Conservation (phyloP, 2,113 vertebrate species). For the Oreotrochilus melanogaster region DNA sequence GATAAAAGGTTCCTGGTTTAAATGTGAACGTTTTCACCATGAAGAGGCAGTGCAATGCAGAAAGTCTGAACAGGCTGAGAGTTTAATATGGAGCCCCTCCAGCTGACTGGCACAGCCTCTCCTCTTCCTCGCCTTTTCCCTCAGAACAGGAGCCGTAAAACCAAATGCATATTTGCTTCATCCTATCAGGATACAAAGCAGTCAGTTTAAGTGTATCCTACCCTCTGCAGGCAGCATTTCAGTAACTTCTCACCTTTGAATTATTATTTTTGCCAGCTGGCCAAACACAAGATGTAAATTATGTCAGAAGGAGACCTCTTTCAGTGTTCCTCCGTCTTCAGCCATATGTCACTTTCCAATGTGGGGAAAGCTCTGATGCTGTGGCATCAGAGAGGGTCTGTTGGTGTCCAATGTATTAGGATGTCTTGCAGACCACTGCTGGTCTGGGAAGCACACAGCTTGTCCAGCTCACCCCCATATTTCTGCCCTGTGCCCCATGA, state of each 20-base stretch:
- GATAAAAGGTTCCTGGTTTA: constrained; percentile 43
- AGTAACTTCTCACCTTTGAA: neutral
- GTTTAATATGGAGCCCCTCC: neutral
- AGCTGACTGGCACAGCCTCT: neutral
- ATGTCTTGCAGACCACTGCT: neutral
- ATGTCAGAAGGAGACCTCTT: no score
- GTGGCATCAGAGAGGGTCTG: neutral
- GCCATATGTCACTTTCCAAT: fast-evolving
- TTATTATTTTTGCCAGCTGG: neutral
- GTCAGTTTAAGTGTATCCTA: neutral
- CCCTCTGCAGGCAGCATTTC: neutral
- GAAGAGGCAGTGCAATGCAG: constrained; percentile 11
- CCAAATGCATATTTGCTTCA: neutral
- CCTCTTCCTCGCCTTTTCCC: neutral
- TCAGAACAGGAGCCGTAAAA: fast-evolving
- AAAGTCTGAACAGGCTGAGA: neutral
- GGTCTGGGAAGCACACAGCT: neutral
- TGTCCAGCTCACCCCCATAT: neutral
- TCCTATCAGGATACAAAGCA: neutral
- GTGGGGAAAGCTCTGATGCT: neutral
- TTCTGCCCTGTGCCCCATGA: neutral
- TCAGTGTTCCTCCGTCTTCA: neutral
- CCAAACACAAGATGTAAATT: neutral
- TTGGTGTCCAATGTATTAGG: fast-evolving
- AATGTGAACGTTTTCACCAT: constrained; percentile 22